A percentile compares a stretch with the other conserved stretches of the same genome.
Conservation (phyloP, 2,797 vertebrate species). For the Acridotheres tristis region DNA sequence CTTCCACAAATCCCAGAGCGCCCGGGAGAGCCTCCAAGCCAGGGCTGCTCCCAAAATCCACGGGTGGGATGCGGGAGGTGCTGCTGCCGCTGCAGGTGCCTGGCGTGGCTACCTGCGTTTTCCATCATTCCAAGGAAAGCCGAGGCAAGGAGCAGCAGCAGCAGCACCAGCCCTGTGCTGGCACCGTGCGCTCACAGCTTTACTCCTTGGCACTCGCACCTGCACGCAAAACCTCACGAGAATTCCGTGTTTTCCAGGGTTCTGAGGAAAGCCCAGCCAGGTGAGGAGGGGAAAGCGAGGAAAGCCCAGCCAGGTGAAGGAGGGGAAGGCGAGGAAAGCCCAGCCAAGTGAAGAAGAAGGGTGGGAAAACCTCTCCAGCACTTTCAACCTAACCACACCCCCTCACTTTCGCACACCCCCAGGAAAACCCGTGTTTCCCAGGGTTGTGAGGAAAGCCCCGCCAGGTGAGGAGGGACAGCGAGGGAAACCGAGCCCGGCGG, state of each 20-base stretch:
- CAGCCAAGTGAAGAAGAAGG: not conserved
- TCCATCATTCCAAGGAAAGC: not conserved
- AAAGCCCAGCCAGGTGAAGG: not conserved
- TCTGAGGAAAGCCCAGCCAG: not conserved
- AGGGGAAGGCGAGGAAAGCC: too few relatives aligned
- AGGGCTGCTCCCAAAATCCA: not conserved
- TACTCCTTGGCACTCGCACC: not conserved
- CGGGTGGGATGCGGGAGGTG: not conserved
- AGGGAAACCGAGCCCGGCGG: not conserved
- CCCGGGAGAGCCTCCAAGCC: not conserved
- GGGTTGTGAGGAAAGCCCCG: not conserved
- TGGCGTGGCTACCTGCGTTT: not conserved
- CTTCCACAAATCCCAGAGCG: not conserved
- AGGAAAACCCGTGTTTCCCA: not conserved
- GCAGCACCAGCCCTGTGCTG: too few relatives aligned
- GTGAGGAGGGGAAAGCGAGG: too few relatives aligned
- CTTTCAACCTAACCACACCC: not conserved
- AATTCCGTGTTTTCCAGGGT: not conserved
- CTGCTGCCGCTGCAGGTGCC: not conserved
- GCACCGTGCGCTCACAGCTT: not conserved
- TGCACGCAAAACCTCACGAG: not conserved
- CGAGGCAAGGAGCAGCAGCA: not conserved
- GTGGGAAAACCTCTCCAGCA: not conserved
- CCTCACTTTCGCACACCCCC: not conserved
- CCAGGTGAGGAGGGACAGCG: not conserved